Evolutionary conservation across 2,113 vertebrate genomes (phyloP).

Genomic region (Chascanopsetta lugubris): DNA sequence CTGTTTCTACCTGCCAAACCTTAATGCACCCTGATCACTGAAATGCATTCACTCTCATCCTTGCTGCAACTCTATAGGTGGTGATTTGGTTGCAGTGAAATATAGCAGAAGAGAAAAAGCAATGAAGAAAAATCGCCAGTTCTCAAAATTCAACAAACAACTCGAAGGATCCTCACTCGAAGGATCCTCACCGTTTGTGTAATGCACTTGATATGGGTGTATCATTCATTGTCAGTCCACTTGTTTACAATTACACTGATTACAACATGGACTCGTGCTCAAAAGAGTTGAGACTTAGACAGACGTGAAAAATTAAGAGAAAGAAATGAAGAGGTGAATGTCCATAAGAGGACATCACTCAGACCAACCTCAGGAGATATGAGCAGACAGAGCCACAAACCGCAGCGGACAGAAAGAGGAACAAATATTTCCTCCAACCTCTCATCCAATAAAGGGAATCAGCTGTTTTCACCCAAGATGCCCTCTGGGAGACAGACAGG

Average conservation of each 20-base stretch:
- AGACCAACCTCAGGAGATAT: slow-evolving; percentile 26
- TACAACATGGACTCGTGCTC: slow-evolving; percentile 32
- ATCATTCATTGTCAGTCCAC: slow-evolving; percentile 22
- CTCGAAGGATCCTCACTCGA: slow-evolving; percentile 5
- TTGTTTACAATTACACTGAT: slow-evolving; percentile 39
- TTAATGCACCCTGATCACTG: slow-evolving; percentile 55
- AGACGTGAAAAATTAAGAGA: too few relatives aligned
- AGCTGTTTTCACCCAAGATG: slow-evolving; percentile 18
- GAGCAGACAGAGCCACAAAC: slow-evolving; percentile 26
- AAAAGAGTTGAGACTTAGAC: slow-evolving; percentile 35
- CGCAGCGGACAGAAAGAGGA: neutral
- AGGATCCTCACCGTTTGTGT: neutral
- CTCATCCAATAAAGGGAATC: slow-evolving; percentile 52
- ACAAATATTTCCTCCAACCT: neutral
- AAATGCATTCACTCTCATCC: slow-evolving; percentile 46
- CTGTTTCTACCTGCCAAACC: slow-evolving; percentile 12
- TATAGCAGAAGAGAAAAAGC: neutral
- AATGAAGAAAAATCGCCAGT: neutral
- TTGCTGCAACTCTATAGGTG: slow-evolving; percentile 23
- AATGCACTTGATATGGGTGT: slow-evolving; percentile 16
- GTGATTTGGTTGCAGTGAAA: slow-evolving; percentile 33
- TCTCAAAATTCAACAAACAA: slow-evolving; percentile 1
- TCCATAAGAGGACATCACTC: slow-evolving; percentile 43
- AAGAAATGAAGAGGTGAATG: too few relatives aligned
- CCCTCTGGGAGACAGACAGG: slow-evolving; percentile 12